Percentiles rank a stretch among this genome's conserved stretches.
phyloP scores from a whole-genome alignment of 2,797 vertebrate species.

The Glossophaga mutica region DNA sequence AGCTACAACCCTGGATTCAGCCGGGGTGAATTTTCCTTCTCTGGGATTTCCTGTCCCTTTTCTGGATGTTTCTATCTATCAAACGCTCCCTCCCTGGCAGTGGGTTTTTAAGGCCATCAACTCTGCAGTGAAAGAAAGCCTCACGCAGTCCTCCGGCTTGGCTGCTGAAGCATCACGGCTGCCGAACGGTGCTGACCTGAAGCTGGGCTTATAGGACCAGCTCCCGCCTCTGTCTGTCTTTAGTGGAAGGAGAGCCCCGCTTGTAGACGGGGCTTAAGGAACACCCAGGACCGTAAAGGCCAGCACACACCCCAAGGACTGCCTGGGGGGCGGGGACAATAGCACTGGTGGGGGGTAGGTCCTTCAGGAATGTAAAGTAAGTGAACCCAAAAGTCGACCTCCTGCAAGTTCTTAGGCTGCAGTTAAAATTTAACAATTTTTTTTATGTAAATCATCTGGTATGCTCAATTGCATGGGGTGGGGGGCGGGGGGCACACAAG shows the following conservation, averaged over 20 bases:
- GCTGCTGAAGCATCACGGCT: conserved; percentile 1
- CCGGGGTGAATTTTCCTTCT: conserved; percentile 45
- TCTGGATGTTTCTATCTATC: conserved; percentile 59
- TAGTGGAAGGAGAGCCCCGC: not conserved
- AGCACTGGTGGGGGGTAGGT: not conserved
- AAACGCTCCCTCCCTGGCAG: conserved; percentile 32
- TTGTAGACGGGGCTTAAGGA: not conserved
- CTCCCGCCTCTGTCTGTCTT: not conserved
- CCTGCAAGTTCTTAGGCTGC: conserved; percentile 35
- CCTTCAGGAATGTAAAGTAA: not conserved
- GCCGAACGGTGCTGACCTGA: not conserved
- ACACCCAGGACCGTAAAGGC: not conserved
- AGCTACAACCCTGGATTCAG: conserved; percentile 45
- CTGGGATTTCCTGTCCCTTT: conserved; percentile 65
- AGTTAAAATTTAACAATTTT: conserved; percentile 70
- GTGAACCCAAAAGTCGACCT: conserved; percentile 40
- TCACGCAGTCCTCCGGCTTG: conserved; percentile 26
- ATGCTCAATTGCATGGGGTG: not conserved
- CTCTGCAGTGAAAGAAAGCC: conserved; percentile 17
- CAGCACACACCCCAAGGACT: not conserved
- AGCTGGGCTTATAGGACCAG: not conserved
- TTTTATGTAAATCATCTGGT: conserved; percentile 71
- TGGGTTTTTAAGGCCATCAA: not conserved
- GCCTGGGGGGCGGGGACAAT: not conserved
- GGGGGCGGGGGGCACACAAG: too few species aligned